Evolutionary conservation across 1,140 invertebrate species (phyloP).

Genomic region (Lepidurus arcticus): DNA sequence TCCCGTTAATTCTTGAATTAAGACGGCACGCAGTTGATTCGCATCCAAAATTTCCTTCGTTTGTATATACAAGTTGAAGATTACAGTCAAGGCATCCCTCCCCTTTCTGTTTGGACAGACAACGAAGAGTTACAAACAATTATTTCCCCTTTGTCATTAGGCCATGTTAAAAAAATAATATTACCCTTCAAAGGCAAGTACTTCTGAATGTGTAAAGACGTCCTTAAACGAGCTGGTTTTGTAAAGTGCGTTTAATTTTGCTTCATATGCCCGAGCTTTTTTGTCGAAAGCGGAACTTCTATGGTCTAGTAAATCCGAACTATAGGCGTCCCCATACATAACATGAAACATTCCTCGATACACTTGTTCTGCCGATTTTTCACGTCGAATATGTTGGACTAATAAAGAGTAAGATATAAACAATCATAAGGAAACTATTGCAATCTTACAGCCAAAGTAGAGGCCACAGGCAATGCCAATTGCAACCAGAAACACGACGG

Average conservation of each 20-base stretch:
- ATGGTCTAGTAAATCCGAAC: constrained; percentile 57
- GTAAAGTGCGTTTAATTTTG: constrained; percentile 66
- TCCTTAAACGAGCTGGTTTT: constrained; percentile 61
- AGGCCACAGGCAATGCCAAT: not conserved
- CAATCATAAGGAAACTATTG: not conserved
- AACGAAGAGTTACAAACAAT: constrained; percentile 1
- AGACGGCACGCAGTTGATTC: not conserved
- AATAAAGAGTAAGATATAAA: not conserved
- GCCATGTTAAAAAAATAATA: not conserved
- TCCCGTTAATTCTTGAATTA: constrained; percentile 2
- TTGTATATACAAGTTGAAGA: constrained; percentile 32
- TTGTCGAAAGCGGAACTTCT: constrained; percentile 52
- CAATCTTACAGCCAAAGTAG: not conserved
- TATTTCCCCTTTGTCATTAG: not conserved
- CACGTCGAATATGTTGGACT: constrained; percentile 22
- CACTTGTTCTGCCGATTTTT: constrained; percentile 59
- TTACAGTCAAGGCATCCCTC: constrained; percentile 22
- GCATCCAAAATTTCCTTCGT: constrained; percentile 24
- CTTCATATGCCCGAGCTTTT: constrained; percentile 63
- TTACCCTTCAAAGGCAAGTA: constrained; percentile 74
- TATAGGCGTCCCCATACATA: constrained; percentile 54
- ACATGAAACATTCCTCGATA: constrained; percentile 72
- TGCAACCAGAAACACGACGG: not conserved
- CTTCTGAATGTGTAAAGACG: constrained; percentile 61
- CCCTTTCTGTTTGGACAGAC: not conserved